Evolutionary conservation across 2,797 vertebrate genomes (phyloP).

Genomic region (Pseudotriccus pelzelni): DNA sequence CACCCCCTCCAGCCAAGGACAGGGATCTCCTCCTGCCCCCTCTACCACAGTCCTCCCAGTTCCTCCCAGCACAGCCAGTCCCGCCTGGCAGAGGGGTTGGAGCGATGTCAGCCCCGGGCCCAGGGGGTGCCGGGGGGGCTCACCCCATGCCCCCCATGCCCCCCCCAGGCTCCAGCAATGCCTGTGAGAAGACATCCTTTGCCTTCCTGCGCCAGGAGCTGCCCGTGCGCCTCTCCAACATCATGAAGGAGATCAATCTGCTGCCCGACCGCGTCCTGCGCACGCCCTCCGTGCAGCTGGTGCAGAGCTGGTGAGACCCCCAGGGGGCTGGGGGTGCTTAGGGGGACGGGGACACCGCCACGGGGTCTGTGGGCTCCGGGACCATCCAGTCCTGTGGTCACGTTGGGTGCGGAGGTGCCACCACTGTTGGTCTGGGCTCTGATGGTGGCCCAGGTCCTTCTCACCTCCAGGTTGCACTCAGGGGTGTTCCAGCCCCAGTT

Average conservation of each 20-base stretch:
- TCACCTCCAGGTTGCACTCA: not conserved
- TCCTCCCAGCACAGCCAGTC: not conserved
- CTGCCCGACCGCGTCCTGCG: conserved; percentile 86
- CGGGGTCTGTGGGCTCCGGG: not conserved
- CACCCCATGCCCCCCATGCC: not conserved
- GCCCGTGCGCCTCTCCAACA: conserved; percentile 92
- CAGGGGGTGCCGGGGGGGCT: accelerated
- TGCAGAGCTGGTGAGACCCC: conserved; percentile 88
- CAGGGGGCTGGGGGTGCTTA: not conserved
- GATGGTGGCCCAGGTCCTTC: not conserved
- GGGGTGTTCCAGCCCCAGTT: not conserved
- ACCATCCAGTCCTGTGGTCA: not conserved
- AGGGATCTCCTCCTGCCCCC: no score
- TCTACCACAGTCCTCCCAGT: not conserved
- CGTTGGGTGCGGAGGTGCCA: not conserved
- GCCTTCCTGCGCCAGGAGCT: conserved; percentile 92
- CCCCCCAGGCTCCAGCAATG: conserved; percentile 88
- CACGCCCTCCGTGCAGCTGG: conserved; percentile 89
- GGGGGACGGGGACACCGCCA: not conserved
- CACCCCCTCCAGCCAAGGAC: no score
- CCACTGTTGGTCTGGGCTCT: not conserved
- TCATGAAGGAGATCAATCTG: conserved; percentile 97
- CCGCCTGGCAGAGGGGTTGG: no score
- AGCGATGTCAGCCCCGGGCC: not conserved
- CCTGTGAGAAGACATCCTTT: conserved; percentile 95